phyloP scores from a whole-genome alignment of 35 echinoderm and acorn worm genomes.

The Holothuria glaberrima region DNA sequence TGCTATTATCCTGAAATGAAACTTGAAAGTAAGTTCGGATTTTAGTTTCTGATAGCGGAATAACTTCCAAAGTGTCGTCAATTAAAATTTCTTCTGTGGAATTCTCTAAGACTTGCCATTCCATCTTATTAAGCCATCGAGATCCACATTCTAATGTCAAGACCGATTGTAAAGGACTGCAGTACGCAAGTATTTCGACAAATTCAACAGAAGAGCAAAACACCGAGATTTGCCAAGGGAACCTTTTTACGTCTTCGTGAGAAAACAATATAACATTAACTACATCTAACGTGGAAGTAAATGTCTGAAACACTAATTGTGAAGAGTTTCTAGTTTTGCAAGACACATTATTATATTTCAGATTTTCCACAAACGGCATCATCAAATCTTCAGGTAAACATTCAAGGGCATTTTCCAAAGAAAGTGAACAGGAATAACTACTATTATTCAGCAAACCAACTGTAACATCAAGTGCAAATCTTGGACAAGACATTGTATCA shows the following conservation, averaged over 20 bases:
- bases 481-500: not conserved
- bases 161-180: not conserved
- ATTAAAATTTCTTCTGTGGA: not conserved
- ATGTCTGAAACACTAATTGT: not conserved
- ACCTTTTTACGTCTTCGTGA: not conserved
- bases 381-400: not conserved
- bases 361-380: not conserved
- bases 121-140: conserved; percentile 4
- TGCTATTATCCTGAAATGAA: not conserved
- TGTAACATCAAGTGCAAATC: not conserved
- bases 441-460: not conserved
- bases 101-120: not conserved
- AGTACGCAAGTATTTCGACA: not conserved
- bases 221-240: not conserved
- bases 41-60: not conserved
- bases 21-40: not conserved
- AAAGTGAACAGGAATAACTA: not conserved
- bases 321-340: too few relatives aligned
- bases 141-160: not conserved
- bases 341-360: not conserved
- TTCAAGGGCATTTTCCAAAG: not conserved
- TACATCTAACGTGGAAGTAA: not conserved
- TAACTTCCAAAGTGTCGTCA: not conserved
- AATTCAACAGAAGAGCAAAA: not conserved
- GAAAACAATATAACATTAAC: not conserved